Evolutionary conservation across 2,797 vertebrate genomes (phyloP), one percentile per base, ranked within the genome.

Genomic region (Rhinogobio ventralis): DNA sequence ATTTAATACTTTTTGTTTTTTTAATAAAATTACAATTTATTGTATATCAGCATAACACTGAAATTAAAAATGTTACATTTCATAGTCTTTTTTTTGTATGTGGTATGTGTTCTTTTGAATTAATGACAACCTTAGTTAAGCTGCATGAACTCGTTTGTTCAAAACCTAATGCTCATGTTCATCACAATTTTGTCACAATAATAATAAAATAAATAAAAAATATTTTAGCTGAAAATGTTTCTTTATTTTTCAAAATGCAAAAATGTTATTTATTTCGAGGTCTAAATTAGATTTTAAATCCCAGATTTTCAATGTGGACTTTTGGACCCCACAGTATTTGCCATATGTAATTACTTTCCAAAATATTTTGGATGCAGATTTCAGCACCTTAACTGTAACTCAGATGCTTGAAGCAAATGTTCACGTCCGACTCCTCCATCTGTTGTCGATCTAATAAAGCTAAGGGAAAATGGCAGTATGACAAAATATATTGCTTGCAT

Each of bases 311-410:
- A 55, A n/a, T 15, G 73, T 55, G 30, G 30, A 36, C 73, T 75
- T 75, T 74, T 75, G 11, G 11, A 75, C 73, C 51, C 28, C 3
- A 7, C 11, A 2, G 17, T 77, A 45, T 77, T 77, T 77, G 53
- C 23, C 75, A 60, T 60, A 79, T 67, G 62, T 67, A 79, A 79
- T 15, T 67, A 81, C 79, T 81, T 69, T 69, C 79, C 66, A 69
- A 81, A 81, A 75, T 25, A 72, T 81, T 72, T 55, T 51, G 69
- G 33, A 60, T 78, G 51, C 75, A 66, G 57, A 74, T 66, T 51
- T 75, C 25, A 39, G 36, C 23, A 49, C 42, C 42, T 64, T 49
- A 73, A 55, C 51, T 30, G 53, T 45, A 69, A 46, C 42, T 79
- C 5, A 55, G 60, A 77, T 77, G 45, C 46, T 76, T 23, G 62